A percentile compares a stretch with the other conserved stretches of the same genome.
Conservation (phyloP, 2,888 invertebrate genomes). For the Megastigmus dorsalis region DNA sequence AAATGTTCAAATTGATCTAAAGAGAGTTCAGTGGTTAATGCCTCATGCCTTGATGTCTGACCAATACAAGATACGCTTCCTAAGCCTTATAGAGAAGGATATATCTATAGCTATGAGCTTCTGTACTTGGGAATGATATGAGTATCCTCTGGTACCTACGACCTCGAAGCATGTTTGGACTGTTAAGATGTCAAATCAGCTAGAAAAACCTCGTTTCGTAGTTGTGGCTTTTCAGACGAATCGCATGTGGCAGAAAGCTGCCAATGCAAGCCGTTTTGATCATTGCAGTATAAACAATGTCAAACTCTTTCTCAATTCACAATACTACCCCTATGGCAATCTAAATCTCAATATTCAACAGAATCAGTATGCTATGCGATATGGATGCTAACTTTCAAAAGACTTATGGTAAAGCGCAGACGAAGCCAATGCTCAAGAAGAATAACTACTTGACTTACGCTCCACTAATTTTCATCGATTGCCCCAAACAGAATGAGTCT, state of each 20-base stretch:
- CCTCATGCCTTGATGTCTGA: slow-evolving; percentile 52
- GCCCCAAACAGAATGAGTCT: slow-evolving; percentile 8
- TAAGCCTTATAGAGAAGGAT: slow-evolving; percentile 52
- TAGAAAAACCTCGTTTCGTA: slow-evolving; percentile 69
- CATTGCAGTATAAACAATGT: slow-evolving; percentile 67
- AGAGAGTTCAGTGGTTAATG: slow-evolving; percentile 55
- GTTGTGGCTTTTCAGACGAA: slow-evolving; percentile 70
- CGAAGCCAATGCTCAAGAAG: neutral
- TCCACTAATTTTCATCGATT: neutral
- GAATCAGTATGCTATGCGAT: slow-evolving; percentile 33
- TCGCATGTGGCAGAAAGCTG: slow-evolving; percentile 61
- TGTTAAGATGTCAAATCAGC: slow-evolving; percentile 62
- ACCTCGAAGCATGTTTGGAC: slow-evolving; percentile 64
- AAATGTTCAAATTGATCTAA: slow-evolving; percentile 59
- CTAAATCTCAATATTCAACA: slow-evolving; percentile 37
- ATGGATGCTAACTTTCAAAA: slow-evolving; percentile 49
- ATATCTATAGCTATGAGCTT: slow-evolving; percentile 58
- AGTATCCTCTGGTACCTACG: slow-evolving; percentile 67
- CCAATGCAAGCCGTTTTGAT: slow-evolving; percentile 57
- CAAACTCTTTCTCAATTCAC: slow-evolving; percentile 67
- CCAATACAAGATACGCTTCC: slow-evolving; percentile 51
- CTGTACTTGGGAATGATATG: slow-evolving; percentile 69
- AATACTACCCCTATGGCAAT: slow-evolving; percentile 64
- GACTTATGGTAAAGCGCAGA: neutral
- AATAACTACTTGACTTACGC: neutral